A percentile compares a stretch with the other conserved stretches of the same genome.
Evolutionary conservation across 2,888 invertebrate species (phyloP).

Genomic region (Thelaira solivaga): DNA sequence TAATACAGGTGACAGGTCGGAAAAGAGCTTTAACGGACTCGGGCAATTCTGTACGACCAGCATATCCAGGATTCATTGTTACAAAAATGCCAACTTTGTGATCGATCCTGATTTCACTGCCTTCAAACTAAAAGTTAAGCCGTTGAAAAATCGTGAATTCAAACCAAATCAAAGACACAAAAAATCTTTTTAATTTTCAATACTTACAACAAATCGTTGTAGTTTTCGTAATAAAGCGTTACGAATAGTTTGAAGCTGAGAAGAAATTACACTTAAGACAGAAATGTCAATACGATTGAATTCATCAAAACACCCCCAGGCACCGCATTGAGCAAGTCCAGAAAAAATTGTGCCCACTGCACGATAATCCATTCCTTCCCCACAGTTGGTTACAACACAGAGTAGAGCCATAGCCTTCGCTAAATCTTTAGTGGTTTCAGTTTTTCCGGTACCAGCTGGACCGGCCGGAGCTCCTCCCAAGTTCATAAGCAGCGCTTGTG

Average conservation of each 20-base stretch:
- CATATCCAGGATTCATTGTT: slow-evolving; percentile 97
- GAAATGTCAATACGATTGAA: slow-evolving; percentile 96
- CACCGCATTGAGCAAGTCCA: slow-evolving; percentile 80
- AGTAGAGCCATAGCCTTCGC: slow-evolving; percentile 91
- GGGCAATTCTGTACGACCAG: slow-evolving; percentile 93
- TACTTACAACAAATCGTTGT: slow-evolving; percentile 84
- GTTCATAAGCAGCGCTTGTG: slow-evolving; percentile 94
- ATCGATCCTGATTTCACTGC: slow-evolving; percentile 88
- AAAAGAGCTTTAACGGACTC: slow-evolving; percentile 95
- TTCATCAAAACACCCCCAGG: slow-evolving; percentile 98
- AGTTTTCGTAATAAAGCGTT: slow-evolving; percentile 87
- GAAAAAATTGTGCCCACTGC: slow-evolving; percentile 88
- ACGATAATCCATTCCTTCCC: slow-evolving; percentile 94
- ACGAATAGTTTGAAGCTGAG: slow-evolving; percentile 92
- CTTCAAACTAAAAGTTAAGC: slow-evolving; percentile 83
- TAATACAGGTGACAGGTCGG: slow-evolving; percentile 93
- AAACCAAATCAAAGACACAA: background rate
- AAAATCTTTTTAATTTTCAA: background rate
- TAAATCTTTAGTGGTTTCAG: slow-evolving; percentile 93
- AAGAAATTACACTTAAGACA: slow-evolving; percentile 94
- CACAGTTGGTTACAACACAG: slow-evolving; percentile 93
- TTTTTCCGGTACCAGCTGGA: slow-evolving; percentile 81
- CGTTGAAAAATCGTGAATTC: background rate
- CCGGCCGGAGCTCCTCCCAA: slow-evolving; percentile 94
- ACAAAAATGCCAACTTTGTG: slow-evolving; percentile 94